Conservation (phyloP, 2,797 vertebrate genomes). For the Erethizon dorsatum region DNA sequence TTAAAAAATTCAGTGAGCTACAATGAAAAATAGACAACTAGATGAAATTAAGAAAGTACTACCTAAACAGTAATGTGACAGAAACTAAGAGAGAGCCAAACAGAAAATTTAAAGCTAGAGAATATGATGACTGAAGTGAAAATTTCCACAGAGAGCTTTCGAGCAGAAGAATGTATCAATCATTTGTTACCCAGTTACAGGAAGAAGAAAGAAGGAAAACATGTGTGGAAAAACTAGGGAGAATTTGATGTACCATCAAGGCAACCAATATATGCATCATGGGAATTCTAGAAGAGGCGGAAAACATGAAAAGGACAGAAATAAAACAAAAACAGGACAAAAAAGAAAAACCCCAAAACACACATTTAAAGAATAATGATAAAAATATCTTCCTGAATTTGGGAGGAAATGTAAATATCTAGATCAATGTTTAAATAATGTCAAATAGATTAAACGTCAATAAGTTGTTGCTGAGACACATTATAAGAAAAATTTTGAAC, state of each 20-base stretch:
- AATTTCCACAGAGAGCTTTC: neutral
- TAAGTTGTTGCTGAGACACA: neutral
- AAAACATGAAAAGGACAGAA: neutral
- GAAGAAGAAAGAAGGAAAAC: neutral
- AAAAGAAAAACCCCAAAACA: neutral
- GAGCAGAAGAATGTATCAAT: neutral
- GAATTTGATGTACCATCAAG: neutral
- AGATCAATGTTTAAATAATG: neutral
- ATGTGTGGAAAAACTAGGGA: no score
- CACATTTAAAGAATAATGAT: neutral
- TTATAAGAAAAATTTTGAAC: neutral
- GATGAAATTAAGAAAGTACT: neutral
- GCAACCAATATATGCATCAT: neutral
- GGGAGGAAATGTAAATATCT: neutral
- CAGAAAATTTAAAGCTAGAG: neutral
- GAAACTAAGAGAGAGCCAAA: neutral
- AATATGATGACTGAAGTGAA: neutral
- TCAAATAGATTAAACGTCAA: neutral
- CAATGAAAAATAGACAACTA: neutral
- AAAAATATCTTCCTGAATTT: neutral
- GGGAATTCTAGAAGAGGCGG: neutral
- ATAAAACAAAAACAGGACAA: neutral
- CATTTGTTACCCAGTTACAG: neutral
- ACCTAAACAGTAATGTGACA: neutral
- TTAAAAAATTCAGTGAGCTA: neutral